A percentile compares a stretch with the other conserved stretches of the same genome.
Evolutionary conservation across 2,888 invertebrate species (phyloP).

Genomic region (Micoletzkya japonica): DNA sequence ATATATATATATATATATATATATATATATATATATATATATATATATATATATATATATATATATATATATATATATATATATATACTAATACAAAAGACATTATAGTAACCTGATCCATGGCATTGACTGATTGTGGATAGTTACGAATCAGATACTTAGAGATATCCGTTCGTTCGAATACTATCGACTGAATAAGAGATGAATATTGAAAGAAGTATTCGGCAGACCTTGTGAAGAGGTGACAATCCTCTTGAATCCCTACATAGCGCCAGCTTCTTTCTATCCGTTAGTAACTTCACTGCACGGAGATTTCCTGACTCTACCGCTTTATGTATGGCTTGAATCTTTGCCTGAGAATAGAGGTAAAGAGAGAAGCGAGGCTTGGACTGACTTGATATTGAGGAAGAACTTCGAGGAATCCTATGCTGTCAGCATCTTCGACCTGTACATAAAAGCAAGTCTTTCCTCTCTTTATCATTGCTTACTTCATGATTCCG

Average conservation of each 20-base stretch:
- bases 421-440: constrained; percentile 71
- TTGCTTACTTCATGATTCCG: constrained; percentile 70
- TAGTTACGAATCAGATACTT: constrained; percentile 71
- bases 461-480: not conserved
- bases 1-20: not conserved
- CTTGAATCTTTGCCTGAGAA: constrained; percentile 64
- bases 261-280: constrained; percentile 67
- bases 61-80: not conserved
- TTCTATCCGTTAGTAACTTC: constrained; percentile 66
- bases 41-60: not conserved
- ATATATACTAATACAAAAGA: not conserved
- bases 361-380: not conserved
- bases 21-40: not conserved
- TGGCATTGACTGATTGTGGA: constrained; percentile 65
- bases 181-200: constrained; percentile 65
- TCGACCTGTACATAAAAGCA: constrained; percentile 39
- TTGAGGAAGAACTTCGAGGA: constrained; percentile 83
- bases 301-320: constrained; percentile 68
- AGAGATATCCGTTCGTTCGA: constrained; percentile 81
- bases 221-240: constrained; percentile 50
- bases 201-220: not conserved
- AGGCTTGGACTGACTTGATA: constrained; percentile 71
- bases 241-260: constrained; percentile 63
- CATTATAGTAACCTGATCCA: constrained; percentile 62
- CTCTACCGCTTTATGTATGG: constrained; percentile 65